A percentile compares a stretch with the other conserved stretches of the same genome.
Evolutionary conservation across 2,888 invertebrate species (phyloP).

Genomic region (Orthosia cruda): DNA sequence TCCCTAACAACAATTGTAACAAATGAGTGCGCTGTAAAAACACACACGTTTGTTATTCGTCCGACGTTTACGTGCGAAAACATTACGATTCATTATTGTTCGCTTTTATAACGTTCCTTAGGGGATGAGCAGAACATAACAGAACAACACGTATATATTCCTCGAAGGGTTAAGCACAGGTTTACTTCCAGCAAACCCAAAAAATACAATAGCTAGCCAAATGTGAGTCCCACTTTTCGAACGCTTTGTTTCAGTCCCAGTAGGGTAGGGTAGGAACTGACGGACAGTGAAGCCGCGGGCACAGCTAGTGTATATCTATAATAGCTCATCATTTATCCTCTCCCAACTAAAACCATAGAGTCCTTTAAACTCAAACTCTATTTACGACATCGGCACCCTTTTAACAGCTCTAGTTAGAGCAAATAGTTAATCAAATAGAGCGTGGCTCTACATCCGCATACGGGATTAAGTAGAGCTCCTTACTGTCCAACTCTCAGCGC

Average conservation of each 20-base stretch:
- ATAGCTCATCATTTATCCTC: neutral
- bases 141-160: too few species aligned
- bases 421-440: conserved; percentile 79
- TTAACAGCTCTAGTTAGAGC: conserved; percentile 69
- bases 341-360: conserved; percentile 13
- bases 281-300: too few species aligned
- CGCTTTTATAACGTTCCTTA: conserved; percentile 31
- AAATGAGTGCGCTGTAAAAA: conserved; percentile 56
- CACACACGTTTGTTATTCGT: conserved; percentile 46
- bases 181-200: too few species aligned
- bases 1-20: conserved; percentile 37
- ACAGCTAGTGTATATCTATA: too few species aligned
- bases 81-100: conserved; percentile 58
- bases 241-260: too few species aligned
- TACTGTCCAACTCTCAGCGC: conserved; percentile 56
- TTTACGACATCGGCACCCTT: conserved; percentile 64
- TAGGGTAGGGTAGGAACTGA: too few species aligned
- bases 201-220: too few species aligned
- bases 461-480: conserved; percentile 73
- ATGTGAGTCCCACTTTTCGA: too few species aligned
- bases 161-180: neutral
- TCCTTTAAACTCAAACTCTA: conserved; percentile 47
- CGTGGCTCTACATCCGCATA: conserved; percentile 72
- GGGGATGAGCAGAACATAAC: neutral
- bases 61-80: conserved; percentile 46